These are phyloP conservation scores for Coracias cyanogaster DNA, from an alignment of 2,797 vertebrate species.

Conservation along the genomic window DNA sequence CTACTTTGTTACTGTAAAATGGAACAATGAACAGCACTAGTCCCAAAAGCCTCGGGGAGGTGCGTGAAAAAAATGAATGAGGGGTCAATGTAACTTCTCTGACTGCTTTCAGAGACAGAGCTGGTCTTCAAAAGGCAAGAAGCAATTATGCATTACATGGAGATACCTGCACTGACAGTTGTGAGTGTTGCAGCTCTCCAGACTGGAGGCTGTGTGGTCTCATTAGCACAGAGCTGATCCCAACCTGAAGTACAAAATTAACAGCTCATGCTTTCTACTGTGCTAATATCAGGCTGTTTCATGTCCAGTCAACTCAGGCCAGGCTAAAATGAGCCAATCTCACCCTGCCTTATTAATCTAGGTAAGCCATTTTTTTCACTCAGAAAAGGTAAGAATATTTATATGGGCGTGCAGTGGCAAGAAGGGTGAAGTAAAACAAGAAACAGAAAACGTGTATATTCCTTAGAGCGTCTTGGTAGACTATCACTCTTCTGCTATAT, in stretches of 20 bases:
- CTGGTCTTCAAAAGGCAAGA: neutral
- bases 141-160: neutral
- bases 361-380: neutral
- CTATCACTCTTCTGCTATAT: neutral
- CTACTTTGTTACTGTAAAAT: neutral
- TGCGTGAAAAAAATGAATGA: neutral
- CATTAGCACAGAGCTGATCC: neutral
- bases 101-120: neutral
- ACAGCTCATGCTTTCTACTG: neutral
- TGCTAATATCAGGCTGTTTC: neutral
- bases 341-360: neutral
- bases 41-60: neutral
- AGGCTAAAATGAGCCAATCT: neutral
- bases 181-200: neutral
- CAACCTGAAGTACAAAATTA: neutral
- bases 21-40: neutral
- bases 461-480: neutral
- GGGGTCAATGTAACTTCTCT: neutral
- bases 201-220: neutral
- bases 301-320: neutral
- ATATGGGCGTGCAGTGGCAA: rapidly evolving
- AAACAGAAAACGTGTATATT: no score
- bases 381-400: neutral
- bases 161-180: neutral
- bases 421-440: no score